Evolutionary conservation across 2,888 invertebrate genomes (phyloP), one percentile per base, ranked within the genome.

Genomic region (Torymus tubicola): DNA sequence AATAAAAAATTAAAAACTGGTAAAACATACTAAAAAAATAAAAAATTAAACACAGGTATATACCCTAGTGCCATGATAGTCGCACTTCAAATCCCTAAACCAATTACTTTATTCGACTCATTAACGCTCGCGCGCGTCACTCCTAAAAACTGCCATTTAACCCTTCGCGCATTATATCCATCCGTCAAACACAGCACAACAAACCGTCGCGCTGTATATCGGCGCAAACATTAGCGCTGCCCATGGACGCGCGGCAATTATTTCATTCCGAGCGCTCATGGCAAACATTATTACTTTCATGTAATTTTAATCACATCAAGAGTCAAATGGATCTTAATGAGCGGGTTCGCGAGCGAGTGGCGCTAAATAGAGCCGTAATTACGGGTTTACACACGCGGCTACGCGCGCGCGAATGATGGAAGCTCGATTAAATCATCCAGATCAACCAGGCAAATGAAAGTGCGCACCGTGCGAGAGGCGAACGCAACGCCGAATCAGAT

Each of bases 251-350:
- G 42, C 8, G 10, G 13, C 65, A 57, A 73, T 73, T 65, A 65
- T 53, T 50, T 57, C 14, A 31, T 65, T 18, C 14, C 52, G 21
- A 2, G 31, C 31, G 31, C 31, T 42, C 42, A 8, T 42, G 58
- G 55, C 31, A 60, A 65, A 71, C 67, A 65, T 67, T 65, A 58
- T 58, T 72, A 72, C 61, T 74, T 57, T 16, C 13, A 18, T 64
- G 42, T 58, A 74, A 74, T 79, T 79, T 69, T 73, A 79, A 79
- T 74, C 58, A 64, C 68, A 74, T 79, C 64, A 70, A 74, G 69
- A 74, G 64, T 81, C 65, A 60, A 81, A 75, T 81, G 73, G 63
- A 72, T 81, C 68, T 81, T 78, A 71, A 78, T 78, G 74, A 75
- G 75, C 63, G 71, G 8, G 8, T 8, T 8, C 42, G 42, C 42